phyloP scores from a whole-genome alignment of 2,797 vertebrate genomes.

The Melanotaenia nigrans region DNA sequence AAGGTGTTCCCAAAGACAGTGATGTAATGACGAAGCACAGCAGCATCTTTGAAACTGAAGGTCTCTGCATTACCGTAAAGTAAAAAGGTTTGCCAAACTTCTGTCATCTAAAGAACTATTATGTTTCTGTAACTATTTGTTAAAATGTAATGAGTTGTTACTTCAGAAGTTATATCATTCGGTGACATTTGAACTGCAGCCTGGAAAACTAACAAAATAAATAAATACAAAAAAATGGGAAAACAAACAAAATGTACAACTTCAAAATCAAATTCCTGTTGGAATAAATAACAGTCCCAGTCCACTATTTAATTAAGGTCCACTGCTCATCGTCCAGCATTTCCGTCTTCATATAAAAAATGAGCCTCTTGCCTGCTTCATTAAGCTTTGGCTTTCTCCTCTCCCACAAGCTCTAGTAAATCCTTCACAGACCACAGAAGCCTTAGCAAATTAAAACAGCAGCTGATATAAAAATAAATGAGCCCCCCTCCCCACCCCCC shows the following conservation, averaged over 20 bases:
- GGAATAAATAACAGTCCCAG: constrained; percentile 17
- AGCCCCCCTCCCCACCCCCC: neutral
- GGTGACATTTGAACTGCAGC: constrained; percentile 3
- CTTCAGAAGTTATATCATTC: neutral
- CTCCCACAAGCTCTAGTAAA: constrained; percentile 18
- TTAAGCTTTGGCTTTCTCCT: neutral
- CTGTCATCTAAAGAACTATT: neutral
- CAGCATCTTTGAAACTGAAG: neutral
- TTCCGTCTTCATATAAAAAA: constrained; percentile 7
- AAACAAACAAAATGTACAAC: constrained; percentile 2
- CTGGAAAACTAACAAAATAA: neutral
- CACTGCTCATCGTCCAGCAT: constrained; percentile 4
- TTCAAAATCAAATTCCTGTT: constrained; percentile 20
- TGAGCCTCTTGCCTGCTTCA: constrained; percentile 22
- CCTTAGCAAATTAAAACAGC: constrained; percentile 7
- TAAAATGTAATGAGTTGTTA: too few relatives aligned
- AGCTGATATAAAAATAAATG: neutral
- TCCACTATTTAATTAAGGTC: constrained; percentile 11
- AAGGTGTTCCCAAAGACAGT: neutral
- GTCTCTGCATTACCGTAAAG: neutral
- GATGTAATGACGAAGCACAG: constrained; percentile 3
- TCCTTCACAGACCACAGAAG: constrained; percentile 10
- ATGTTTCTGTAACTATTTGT: neutral
- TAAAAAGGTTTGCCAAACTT: neutral
- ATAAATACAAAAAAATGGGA: neutral